A percentile compares a stretch with the other conserved stretches of the same genome.
Evolutionary conservation across 2,888 invertebrate species (phyloP).

Genomic region (Eumerus sabulonum): DNA sequence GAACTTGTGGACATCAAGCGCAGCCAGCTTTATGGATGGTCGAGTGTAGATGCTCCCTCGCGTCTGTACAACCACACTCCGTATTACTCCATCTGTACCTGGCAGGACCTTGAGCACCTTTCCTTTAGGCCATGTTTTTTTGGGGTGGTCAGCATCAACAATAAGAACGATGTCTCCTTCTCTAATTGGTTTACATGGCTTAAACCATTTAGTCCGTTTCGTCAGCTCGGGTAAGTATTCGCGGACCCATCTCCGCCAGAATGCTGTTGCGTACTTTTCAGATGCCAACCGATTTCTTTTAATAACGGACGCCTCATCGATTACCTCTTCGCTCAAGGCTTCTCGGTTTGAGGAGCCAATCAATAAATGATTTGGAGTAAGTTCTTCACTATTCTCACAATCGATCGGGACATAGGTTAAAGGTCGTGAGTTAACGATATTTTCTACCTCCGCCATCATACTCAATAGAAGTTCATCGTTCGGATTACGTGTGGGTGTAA

Average conservation of each 20-base stretch:
- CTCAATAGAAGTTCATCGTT: background rate
- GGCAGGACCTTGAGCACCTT: background rate
- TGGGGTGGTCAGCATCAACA: background rate
- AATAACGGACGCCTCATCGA: background rate
- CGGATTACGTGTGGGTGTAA: background rate
- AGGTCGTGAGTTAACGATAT: background rate
- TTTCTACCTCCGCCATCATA: slow-evolving; percentile 5
- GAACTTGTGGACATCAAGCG: background rate
- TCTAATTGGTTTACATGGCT: background rate
- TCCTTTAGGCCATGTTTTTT: background rate
- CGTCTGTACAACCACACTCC: background rate
- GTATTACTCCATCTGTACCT: too few species aligned
- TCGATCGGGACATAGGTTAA: background rate
- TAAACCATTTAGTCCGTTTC: background rate
- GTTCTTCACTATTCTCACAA: background rate
- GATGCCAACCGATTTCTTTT: background rate
- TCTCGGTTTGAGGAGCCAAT: background rate
- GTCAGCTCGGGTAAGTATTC: background rate
- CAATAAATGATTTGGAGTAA: background rate
- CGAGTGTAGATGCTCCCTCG: too few species aligned
- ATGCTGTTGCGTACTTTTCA: background rate
- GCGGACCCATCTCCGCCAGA: background rate
- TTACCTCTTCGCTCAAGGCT: background rate
- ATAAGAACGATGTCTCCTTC: background rate
- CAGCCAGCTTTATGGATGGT: too few species aligned